These are phyloP conservation scores for Capra hircus DNA, from an alignment of 2,113 vertebrate genomes.

Conservation along the genomic window DNA sequence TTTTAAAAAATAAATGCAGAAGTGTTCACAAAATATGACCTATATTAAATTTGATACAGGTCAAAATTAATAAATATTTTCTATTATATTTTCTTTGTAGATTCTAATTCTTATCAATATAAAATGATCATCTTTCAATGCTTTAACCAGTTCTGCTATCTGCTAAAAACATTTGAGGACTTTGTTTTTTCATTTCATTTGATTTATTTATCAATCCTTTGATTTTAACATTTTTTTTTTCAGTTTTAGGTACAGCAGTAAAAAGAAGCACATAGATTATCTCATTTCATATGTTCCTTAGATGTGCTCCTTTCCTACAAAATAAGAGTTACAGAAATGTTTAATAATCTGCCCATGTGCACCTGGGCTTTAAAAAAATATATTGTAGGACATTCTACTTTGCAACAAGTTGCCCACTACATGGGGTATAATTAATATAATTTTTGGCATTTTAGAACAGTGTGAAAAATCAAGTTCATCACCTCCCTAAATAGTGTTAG, in stretches of 20 bases:
- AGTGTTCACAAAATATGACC: neutral
- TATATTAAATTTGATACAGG: neutral
- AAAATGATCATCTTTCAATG: neutral
- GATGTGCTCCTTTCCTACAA: neutral
- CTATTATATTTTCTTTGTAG: neutral
- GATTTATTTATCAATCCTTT: neutral
- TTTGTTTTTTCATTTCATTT: neutral
- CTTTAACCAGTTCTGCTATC: neutral
- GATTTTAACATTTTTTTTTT: neutral
- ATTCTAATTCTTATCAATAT: neutral
- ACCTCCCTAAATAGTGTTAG: neutral
- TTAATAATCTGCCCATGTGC: neutral
- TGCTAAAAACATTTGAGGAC: neutral
- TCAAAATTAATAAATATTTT: neutral
- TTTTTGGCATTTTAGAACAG: neutral
- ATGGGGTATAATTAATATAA: rapidly evolving
- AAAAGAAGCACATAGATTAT: neutral
- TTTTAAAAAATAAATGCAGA: neutral
- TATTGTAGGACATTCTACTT: neutral
- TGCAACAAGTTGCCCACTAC: neutral
- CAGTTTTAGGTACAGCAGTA: neutral
- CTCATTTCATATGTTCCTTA: neutral
- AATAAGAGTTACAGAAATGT: neutral
- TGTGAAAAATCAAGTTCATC: neutral
- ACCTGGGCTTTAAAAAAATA: neutral